Base-by-base conservation (phyloP, 2,797 vertebrate genomes). In the Ptychadena robeensis region DNA sequence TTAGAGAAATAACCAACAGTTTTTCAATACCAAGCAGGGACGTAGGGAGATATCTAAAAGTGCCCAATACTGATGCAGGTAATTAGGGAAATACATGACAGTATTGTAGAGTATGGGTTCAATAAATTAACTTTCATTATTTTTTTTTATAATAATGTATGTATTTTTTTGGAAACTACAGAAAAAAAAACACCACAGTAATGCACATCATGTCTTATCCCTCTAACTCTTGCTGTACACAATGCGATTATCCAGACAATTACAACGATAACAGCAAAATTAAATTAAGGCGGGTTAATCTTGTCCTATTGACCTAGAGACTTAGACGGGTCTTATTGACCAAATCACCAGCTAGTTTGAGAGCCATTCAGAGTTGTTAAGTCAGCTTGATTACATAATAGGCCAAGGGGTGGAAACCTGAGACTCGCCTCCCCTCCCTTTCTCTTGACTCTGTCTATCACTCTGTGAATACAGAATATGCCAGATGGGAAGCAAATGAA, bases 361-460 rank as follows among this genome's bases (percentile, higher is more conserved):
- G 27, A 40, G 15, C 9, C 57, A 76, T 67, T 38, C 61, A 34
- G 70, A 48, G 30, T 65, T 22, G 65, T 75, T 74, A 48, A 69
- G 64, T 74, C 82, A 69, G 70, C 61, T 77, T 85, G 25, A 75
- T 80, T 75, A 80, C 68, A 79, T 75, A 85, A 75, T 65, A 69
- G 6, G 61, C 35, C 12, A 64, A 66, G 34, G 38, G 68, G 82
- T 84, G 61, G 31, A 74, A 38, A 22, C 31, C 64, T 57, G 82
- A 66, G 76, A 74, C 64, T 6, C 66, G 28, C 76, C 2, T 15
- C 7, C 0, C 22, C 64, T 81, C 12, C 0, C 0, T 79, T n/a
- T n/a, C 59, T 25, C 68, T 8, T 5, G 0, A 40, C 0, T 64
- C 70, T 86, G 85, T 75, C 67, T 86, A 0, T 73, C 38, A 57